Conservation (phyloP, 2,888 invertebrate species). For the Eudasyphora cyanicolor region DNA sequence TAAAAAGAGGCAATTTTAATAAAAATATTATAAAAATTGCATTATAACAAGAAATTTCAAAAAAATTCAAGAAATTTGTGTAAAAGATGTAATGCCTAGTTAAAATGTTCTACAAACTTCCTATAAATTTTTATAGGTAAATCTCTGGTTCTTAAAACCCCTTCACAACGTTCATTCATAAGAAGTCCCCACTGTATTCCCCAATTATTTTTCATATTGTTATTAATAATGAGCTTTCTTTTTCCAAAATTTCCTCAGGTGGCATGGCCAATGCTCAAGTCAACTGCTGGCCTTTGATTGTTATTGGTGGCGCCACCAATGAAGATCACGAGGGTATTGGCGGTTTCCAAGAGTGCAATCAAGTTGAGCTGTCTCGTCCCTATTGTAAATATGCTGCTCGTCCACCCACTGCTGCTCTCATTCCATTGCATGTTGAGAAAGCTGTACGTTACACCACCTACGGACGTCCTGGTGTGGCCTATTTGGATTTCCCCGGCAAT, state of each 20-base stretch:
- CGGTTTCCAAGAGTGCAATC: conserved; percentile 97
- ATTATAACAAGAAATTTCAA: too few relatives aligned
- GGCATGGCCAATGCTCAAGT: conserved; percentile 98
- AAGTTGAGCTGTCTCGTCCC: conserved; percentile 91
- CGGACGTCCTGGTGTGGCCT: conserved; percentile 94
- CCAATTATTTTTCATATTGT: not conserved
- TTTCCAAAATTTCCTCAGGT: conserved; percentile 80
- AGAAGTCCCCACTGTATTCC: not conserved
- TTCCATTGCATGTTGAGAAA: conserved; percentile 95
- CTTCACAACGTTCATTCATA: not conserved
- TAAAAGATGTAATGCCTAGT: too few relatives aligned
- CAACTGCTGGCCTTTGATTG: conserved; percentile 96
- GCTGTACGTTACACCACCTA: conserved; percentile 91
- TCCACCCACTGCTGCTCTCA: conserved; percentile 89
- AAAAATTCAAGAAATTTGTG: too few relatives aligned
- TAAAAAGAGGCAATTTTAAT: too few relatives aligned
- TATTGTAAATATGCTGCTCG: conserved; percentile 96
- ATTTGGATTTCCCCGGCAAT: conserved; percentile 96
- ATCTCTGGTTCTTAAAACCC: too few relatives aligned
- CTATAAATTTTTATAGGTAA: too few relatives aligned
- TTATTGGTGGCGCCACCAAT: conserved; percentile 95
- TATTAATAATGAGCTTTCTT: not conserved
- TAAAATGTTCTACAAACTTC: too few relatives aligned
- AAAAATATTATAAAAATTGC: too few relatives aligned
- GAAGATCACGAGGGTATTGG: conserved; percentile 96